Percentiles rank a stretch among this genome's conserved stretches.
Conservation (phyloP, 2,888 invertebrate genomes). For the Harpagoxenus sublaevis region DNA sequence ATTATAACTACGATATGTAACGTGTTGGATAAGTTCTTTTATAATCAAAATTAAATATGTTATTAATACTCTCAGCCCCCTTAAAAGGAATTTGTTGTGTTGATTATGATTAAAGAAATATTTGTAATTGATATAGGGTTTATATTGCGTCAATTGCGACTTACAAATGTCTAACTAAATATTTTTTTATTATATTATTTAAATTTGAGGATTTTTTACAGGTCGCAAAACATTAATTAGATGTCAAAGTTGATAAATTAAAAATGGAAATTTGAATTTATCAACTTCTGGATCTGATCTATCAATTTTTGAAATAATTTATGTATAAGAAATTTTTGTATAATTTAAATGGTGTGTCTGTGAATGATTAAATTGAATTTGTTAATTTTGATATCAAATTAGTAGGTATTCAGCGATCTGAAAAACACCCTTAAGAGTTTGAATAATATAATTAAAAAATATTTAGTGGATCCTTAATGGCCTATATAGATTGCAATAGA, state of each 20-base stretch:
- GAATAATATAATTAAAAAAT: not conserved
- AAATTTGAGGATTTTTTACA: too few species aligned
- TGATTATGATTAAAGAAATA: too few species aligned
- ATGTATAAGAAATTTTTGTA: not conserved
- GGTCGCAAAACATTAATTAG: not conserved
- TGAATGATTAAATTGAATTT: too few species aligned
- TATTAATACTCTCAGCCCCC: not conserved
- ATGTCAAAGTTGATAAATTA: not conserved
- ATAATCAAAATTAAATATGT: not conserved
- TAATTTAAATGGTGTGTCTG: not conserved
- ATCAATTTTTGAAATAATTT: not conserved
- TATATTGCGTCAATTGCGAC: not conserved
- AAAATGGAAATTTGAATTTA: too few species aligned
- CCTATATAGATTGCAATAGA: too few species aligned
- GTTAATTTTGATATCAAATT: too few species aligned
- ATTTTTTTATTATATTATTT: too few species aligned
- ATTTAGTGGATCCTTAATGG: not conserved
- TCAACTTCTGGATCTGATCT: too few species aligned
- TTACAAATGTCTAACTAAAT: not conserved
- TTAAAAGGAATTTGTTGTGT: too few species aligned
- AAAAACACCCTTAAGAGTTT: too few species aligned
- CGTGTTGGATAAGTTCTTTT: not conserved
- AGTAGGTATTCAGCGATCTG: too few species aligned
- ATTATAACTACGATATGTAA: not conserved
- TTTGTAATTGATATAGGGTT: too few species aligned